Conservation (phyloP, 1,140 invertebrate genomes). For the Ectropis grisescens region DNA sequence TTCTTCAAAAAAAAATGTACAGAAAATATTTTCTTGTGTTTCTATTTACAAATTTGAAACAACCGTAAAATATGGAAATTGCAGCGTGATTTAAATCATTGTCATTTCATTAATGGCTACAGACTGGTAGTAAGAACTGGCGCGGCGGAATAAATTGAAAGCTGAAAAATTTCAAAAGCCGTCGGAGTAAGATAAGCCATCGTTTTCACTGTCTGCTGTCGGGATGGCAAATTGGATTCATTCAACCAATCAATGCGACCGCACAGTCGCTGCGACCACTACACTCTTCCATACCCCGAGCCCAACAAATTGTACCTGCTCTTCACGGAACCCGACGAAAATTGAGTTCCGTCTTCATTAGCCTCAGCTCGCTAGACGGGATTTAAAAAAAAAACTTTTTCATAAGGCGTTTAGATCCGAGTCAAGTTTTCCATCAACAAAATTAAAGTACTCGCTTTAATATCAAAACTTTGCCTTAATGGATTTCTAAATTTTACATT, state of each 20-base stretch:
- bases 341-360: constrained; percentile 11
- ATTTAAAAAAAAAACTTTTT: constrained; percentile 39
- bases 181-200: no score
- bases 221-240: constrained; percentile 24
- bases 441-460: constrained; percentile 56
- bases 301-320: constrained; percentile 17
- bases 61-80: no score
- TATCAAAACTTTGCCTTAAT: constrained; percentile 56
- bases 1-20: no score
- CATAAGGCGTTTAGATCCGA: constrained; percentile 40
- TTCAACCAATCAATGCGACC: constrained; percentile 19
- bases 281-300: no score
- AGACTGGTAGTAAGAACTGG: no score
- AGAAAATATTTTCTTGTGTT: no score
- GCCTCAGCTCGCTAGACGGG: constrained; percentile 5
- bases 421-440: constrained; percentile 59
- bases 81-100: no score
- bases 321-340: not conserved
- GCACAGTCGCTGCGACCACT: no score
- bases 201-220: not conserved
- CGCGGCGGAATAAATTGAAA: no score
- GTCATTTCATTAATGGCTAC: no score
- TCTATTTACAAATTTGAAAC: no score
- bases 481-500: constrained; percentile 60
- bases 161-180: no score